Base-by-base conservation (phyloP, 2,797 vertebrate species). In the Lagorchestes hirsutus region DNA sequence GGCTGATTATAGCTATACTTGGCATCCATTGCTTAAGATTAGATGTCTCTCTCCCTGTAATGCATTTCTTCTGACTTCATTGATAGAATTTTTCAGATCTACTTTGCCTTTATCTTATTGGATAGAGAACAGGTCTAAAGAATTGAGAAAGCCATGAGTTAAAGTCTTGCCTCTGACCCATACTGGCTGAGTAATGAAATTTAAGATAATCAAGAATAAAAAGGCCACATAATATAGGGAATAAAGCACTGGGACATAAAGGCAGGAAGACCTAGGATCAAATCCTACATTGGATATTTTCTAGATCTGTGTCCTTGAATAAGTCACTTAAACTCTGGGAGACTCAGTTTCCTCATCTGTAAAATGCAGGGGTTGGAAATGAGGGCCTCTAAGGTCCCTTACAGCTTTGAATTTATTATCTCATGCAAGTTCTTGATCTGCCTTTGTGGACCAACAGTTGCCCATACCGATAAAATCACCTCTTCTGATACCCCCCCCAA, bases 1-100 rank as follows among this genome's bases (percentile, higher is more conserved):
- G 55, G 31, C 31, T 91, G 90, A 40, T 91, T 24, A 6, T 90
- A 55, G 55, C n/a, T 95, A 55, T 91, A 2, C 67, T 50, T 92
- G 46, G 22, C 5, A 50, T 0, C 2, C 10, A 54, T 87, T 54
- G 74, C 22, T 90, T 90, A 90, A 28, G 24, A 67, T 74, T 54
- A 52, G 55, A 59, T 94, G 9, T 92, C 3, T 93, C 13, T 92
- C 27, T 82, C 91, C 34, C 34, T 92, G 56, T 92, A 29, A 94
- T 82, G 5, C 22, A 50, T 56, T 82, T 94, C 13, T 46, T 95
- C 87, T 93, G 54, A 50, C n/a, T n/a, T 74, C 62, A 90, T 94
- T 95, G 95, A 59, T 1, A 59, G 2, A 74, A 5, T 16, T 74
- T 62, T n/a, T 74, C 34, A 74, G 62, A 18, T 8, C 14, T 22